Conservation (phyloP, 2,797 vertebrate genomes). For the Sarcophilus harrisii region DNA sequence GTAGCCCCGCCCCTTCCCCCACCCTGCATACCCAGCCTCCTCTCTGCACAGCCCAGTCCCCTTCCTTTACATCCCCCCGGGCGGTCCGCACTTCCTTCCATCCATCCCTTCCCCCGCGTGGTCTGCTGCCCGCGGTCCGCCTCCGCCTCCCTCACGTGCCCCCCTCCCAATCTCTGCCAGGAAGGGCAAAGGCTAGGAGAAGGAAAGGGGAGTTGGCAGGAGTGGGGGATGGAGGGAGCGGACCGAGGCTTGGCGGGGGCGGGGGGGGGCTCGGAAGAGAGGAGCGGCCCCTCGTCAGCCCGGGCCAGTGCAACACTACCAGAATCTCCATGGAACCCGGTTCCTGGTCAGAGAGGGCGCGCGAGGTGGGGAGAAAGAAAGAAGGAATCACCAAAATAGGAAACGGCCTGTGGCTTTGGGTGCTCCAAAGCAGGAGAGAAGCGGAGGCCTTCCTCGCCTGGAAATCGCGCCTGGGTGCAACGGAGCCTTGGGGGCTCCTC, state of each 20-base stretch:
- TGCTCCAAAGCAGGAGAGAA: not conserved
- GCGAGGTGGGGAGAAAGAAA: too few species aligned
- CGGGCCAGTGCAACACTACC: not conserved
- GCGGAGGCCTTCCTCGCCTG: not conserved
- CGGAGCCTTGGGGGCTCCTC: not conserved
- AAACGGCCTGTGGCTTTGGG: not conserved
- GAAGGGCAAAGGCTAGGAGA: not conserved
- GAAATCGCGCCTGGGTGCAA: not conserved
- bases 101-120: too few species aligned
- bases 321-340: not conserved
- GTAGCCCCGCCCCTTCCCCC: too few species aligned
- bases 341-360: not conserved
- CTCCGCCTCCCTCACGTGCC: not conserved
- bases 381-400: too few species aligned
- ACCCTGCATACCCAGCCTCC: not conserved
- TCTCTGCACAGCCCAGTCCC: not conserved
- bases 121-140: not conserved
- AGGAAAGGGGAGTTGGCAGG: not conserved
- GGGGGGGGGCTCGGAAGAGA: not conserved
- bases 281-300: too few species aligned
- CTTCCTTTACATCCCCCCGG: not conserved
- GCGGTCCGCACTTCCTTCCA: too few species aligned
- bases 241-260: fast-evolving
- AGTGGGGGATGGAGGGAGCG: not conserved
- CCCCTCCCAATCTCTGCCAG: not conserved